Conservation (phyloP, 2,888 invertebrate species). For the Andrena fulva region DNA sequence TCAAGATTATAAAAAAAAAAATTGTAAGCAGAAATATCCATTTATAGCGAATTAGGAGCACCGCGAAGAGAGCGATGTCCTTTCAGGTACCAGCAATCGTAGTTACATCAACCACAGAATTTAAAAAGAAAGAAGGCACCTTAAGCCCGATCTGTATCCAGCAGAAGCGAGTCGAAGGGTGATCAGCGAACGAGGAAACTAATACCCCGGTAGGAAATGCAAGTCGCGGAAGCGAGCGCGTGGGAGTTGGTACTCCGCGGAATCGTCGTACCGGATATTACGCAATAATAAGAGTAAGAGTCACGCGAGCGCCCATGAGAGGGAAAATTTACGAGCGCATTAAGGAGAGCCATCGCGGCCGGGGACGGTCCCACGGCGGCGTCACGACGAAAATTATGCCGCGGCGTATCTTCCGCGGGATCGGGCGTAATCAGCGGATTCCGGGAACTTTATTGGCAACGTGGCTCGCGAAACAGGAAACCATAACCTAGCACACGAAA, state of each 20-base stretch:
- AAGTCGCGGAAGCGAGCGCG: constrained; percentile 39
- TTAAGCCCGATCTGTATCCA: neutral
- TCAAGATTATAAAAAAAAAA: too few relatives aligned
- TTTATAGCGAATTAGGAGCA: too few relatives aligned
- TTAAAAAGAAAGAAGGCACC: too few relatives aligned
- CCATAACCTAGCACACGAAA: constrained; percentile 65
- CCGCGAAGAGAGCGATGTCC: too few relatives aligned
- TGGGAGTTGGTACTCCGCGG: constrained; percentile 52
- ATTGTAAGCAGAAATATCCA: too few relatives aligned
- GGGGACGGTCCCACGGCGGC: constrained; percentile 32
- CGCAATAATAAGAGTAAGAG: constrained; percentile 61
- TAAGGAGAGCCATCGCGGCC: constrained; percentile 12
- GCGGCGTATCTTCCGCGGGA: constrained; percentile 15
- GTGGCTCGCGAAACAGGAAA: constrained; percentile 65
- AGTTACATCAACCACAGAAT: too few relatives aligned
- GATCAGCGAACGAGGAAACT: constrained; percentile 22
- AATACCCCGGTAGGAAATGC: constrained; percentile 23
- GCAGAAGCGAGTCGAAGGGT: neutral
- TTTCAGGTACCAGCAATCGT: too few relatives aligned
- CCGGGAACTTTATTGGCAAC: constrained; percentile 37
- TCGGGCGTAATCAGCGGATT: constrained; percentile 31
- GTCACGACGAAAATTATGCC: constrained; percentile 21
- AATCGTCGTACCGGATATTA: constrained; percentile 63
- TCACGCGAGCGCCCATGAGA: constrained; percentile 65
- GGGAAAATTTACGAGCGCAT: constrained; percentile 50